Evolutionary conservation across 2,888 invertebrate species (phyloP), one percentile per base, ranked within the genome.

Genomic region (Cheiracanthium punctorium): DNA sequence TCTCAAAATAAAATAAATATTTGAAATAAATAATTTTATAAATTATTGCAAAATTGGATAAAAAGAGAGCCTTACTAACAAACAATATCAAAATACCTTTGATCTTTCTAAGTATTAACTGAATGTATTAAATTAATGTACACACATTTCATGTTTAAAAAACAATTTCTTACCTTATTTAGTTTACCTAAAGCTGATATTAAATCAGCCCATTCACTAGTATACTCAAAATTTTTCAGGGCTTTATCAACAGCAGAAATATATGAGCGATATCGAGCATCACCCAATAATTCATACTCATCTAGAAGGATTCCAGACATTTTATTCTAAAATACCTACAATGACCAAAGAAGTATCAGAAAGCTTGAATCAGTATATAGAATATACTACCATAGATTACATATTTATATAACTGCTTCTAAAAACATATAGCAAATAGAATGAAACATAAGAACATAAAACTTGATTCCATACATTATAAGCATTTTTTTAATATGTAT

Each of bases 161-260:
- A 43, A 41, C 10, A 37, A n/a, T 43, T 37, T 89, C 90, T 89
- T 92, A 96, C 97, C 94, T 97, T 97, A 91, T 96, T 96, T 43
- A 97, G 93, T 92, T 97, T 97, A 73, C 95, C 96, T 41, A 98
- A 92, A 5, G 97, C 96, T 79, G 96, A 95, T 90, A 98, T 97
- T 75, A 97, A 93, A 92, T 98, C 97, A 80, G 97, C 96, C 97
- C 97, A 97, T 94, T 97, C 97, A 90, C 96, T 96, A n/a, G 97
- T 96, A 91, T 95, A 96, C 91, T 98, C 97, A 92, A 97, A 98
- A 92, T 95, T 96, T 91, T 96, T 96, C 88, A 97, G 92, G 20
- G 96, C 96, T 92, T 96, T 96, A 91, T 97, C 97, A 77, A 97
- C 95, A 88, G 95, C 94, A 67, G 94, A 94, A 89, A 95, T 95